These are phyloP conservation scores for Pristionchus entomophagus DNA, from an alignment of 2,888 invertebrate species.

Conservation along the genomic window DNA sequence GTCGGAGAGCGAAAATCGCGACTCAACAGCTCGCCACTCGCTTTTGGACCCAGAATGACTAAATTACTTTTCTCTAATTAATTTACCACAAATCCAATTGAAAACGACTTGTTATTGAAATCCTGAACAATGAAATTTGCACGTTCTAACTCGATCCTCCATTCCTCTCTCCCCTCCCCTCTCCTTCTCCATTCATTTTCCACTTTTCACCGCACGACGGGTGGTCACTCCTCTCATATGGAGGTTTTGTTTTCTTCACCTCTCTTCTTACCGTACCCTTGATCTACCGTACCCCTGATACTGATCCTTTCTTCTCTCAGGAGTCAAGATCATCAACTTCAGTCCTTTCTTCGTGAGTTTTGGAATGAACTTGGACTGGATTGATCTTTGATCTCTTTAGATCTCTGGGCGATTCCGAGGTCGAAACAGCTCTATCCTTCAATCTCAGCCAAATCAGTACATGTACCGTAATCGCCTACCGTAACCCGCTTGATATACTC, in stretches of 20 bases:
- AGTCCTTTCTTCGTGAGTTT: slow-evolving; percentile 13
- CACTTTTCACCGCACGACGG: too few species aligned
- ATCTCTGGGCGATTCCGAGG: background rate
- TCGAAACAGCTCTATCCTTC: slow-evolving; percentile 37
- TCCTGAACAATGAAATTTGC: too few species aligned
- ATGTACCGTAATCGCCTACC: background rate
- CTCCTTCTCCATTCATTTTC: too few species aligned
- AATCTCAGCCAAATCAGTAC: slow-evolving; percentile 34
- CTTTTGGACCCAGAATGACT: too few species aligned
- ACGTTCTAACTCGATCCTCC: background rate
- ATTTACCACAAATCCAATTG: too few species aligned
- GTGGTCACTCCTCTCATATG: too few species aligned
- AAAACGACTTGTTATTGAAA: too few species aligned
- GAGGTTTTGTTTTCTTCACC: background rate
- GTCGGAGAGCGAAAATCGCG: too few species aligned
- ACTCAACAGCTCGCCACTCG: too few species aligned
- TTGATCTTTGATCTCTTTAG: slow-evolving; percentile 18
- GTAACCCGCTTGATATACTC: background rate
- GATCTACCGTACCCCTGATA: background rate
- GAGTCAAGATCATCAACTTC: slow-evolving; percentile 23
- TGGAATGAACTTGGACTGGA: background rate
- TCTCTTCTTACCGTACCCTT: background rate
- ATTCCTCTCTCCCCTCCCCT: too few species aligned
- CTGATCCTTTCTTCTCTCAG: background rate
- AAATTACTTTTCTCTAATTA: too few species aligned